These are phyloP conservation scores for Channa maculata DNA, from an alignment of 2,113 vertebrate genomes.

Conservation along the genomic window DNA sequence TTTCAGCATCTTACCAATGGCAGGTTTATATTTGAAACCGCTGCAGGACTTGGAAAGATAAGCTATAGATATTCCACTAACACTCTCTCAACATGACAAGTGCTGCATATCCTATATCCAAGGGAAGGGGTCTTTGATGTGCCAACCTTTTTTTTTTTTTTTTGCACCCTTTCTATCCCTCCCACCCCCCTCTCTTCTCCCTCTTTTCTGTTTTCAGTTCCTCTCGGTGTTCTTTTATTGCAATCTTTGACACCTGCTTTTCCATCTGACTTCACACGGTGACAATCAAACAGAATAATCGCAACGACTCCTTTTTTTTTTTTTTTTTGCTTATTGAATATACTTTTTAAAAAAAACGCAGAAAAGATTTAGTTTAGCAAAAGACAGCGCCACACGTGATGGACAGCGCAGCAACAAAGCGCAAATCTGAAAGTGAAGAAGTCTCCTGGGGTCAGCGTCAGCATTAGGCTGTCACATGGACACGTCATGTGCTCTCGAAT, in stretches of 20 bases:
- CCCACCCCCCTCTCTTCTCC: fast-evolving
- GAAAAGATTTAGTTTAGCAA: background rate
- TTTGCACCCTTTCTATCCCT: background rate
- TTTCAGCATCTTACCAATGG: background rate
- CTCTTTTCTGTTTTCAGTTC: background rate
- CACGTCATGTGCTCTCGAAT: background rate
- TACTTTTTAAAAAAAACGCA: background rate
- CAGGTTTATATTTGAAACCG: background rate
- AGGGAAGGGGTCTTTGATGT: conserved; percentile 19
- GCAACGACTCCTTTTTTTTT: background rate
- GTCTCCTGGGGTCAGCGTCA: background rate
- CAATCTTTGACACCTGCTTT: conserved; percentile 2
- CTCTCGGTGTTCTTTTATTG: background rate
- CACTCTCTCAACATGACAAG: background rate
- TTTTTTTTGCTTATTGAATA: background rate
- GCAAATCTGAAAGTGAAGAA: background rate
- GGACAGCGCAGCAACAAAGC: background rate
- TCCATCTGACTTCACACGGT: background rate
- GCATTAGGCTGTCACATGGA: background rate
- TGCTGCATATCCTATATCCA: background rate
- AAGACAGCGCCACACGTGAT: background rate
- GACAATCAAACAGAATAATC: conserved; percentile 9
- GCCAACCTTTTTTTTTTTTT: conserved; percentile 6
- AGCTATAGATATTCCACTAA: background rate
- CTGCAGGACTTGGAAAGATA: background rate